phyloP scores from a whole-genome alignment of 2,888 invertebrate genomes.

The Tuberolachnus salignus region DNA sequence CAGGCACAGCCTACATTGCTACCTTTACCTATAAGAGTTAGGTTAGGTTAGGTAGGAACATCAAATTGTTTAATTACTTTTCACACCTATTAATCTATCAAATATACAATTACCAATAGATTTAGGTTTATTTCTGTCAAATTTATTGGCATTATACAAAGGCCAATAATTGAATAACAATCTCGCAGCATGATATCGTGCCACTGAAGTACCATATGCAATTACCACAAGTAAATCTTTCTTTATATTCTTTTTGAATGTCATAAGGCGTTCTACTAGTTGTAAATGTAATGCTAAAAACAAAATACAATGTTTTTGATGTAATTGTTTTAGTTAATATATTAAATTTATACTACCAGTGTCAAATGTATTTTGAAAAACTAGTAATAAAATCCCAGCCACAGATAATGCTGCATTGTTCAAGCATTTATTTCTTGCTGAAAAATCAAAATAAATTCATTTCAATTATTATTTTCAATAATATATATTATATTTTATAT shows the following conservation, averaged over 20 bases:
- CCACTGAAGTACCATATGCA: conserved; percentile 93
- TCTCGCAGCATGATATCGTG: conserved; percentile 94
- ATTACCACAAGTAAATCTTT: conserved; percentile 94
- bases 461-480: neutral
- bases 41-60: too few relatives aligned
- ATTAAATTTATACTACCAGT: conserved; percentile 26
- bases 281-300: conserved; percentile 90
- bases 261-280: conserved; percentile 94
- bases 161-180: conserved; percentile 99
- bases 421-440: conserved; percentile 45
- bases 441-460: conserved; percentile 10
- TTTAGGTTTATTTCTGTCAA: conserved; percentile 85
- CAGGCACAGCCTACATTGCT: too few relatives aligned
- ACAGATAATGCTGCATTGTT: conserved; percentile 48
- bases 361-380: conserved; percentile 53
- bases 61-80: neutral
- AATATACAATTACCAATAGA: conserved; percentile 68
- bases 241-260: conserved; percentile 85
- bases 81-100: conserved; percentile 29
- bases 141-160: conserved; percentile 90
- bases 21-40: too few relatives aligned
- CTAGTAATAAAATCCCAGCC: conserved; percentile 43
- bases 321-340: neutral
- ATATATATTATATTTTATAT: conserved; percentile 64
- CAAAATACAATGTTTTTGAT: neutral